Conservation (phyloP, 2,888 invertebrate genomes). For the Cetonia aurata region DNA sequence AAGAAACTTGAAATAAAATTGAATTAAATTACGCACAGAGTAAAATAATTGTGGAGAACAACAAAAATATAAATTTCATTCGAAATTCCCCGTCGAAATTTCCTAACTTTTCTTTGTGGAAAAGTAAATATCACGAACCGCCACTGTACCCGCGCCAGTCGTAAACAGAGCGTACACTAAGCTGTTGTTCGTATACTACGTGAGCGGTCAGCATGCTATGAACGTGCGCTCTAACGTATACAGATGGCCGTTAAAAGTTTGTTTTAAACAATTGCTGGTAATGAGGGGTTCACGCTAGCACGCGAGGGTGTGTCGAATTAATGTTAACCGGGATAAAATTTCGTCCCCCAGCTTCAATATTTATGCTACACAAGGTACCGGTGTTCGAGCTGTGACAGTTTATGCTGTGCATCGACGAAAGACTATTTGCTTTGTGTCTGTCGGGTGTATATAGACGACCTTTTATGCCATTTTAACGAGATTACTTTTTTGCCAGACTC, state of each 20-base stretch:
- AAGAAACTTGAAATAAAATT: too few species aligned
- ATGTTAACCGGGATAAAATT: conserved; percentile 11
- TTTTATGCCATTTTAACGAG: conserved; percentile 57
- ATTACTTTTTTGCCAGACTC: conserved; percentile 52
- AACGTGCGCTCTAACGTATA: background rate
- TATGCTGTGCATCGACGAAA: background rate
- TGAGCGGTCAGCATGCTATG: background rate
- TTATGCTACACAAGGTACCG: background rate
- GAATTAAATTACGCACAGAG: too few species aligned
- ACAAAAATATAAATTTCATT: too few species aligned
- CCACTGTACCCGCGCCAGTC: too few species aligned
- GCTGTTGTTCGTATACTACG: too few species aligned
- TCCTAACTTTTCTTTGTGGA: too few species aligned
- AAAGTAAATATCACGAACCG: too few species aligned
- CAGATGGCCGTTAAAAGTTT: conserved; percentile 8
- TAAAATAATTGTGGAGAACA: too few species aligned
- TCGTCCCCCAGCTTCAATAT: conserved; percentile 6
- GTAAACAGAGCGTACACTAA: too few species aligned
- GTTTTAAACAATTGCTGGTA: conserved; percentile 50
- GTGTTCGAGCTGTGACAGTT: conserved; percentile 10
- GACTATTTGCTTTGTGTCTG: conserved; percentile 56
- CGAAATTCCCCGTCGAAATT: too few species aligned
- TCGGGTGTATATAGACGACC: conserved; percentile 50
- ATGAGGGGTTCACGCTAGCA: conserved; percentile 46
- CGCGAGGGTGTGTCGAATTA: conserved; percentile 9